Evolutionary conservation across 2,797 vertebrate species (phyloP), one percentile per base, ranked within the genome.

Genomic region (Loris lydekkerianus): DNA sequence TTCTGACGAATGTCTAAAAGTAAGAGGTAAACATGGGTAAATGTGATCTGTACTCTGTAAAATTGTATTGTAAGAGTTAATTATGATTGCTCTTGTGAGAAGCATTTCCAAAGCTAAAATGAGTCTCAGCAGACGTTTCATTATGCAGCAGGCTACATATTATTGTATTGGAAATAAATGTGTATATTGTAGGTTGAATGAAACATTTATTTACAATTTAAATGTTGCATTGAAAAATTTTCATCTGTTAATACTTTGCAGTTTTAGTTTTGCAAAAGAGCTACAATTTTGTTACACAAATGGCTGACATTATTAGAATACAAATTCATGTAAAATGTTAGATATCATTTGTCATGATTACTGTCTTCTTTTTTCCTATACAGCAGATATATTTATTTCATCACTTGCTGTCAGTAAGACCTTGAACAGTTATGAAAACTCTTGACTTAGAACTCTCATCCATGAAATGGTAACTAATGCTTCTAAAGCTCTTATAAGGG

Each of bases 81-180:
- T 53, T 46, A 67, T 7, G 37, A 69, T 61, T 84, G 67, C 4
- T 75, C 72, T 70, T 75, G 31, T 4, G 40, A 20, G 10, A 80
- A 77, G 18, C 21, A 95, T 81, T 86, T 81, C 43, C 9, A 77
- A 3, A 92, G 31, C 27, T 84, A 53, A 84, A 84, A 56, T n/a
- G 67, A 53, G 9, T 80, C 34, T 95, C 14, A 37, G 25, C 2
- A 78, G n/a, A 17, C 29, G 43, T 90, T 83, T 72, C 65, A 34
- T 89, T 81, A 15, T 53, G 49, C 49, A 53, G 49, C 49, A 83
- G n/a, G 49, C 4, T 82, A 20, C 31, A 85, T 14, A 49, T 10
- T 46, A 86, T 75, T 67, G 20, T 69, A 37, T 77, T 78, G 14
- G 63, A 87, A 93, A 90, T 65, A 90, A 90, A 43, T 69, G 5